These are phyloP conservation scores for Thera britannica DNA, from an alignment of 2,888 invertebrate genomes.

Conservation along the genomic window DNA sequence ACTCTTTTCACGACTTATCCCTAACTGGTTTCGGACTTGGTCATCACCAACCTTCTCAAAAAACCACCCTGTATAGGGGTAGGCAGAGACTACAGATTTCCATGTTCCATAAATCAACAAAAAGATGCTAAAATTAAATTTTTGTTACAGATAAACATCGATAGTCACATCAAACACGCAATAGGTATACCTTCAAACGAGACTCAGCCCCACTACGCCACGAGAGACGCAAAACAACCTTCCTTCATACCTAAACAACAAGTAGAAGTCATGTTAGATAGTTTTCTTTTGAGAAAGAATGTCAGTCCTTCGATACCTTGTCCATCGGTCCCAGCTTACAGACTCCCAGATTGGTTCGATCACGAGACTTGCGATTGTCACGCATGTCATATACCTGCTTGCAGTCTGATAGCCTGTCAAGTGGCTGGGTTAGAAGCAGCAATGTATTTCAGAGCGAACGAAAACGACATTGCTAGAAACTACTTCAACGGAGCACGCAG, in stretches of 20 bases:
- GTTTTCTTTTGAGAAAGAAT: conserved; percentile 50
- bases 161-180: conserved; percentile 66
- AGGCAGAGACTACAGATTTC: no score
- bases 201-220: conserved; percentile 35
- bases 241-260: conserved; percentile 49
- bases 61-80: no score
- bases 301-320: conserved; percentile 56
- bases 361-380: conserved; percentile 62
- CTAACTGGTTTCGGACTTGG: no score
- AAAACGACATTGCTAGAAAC: conserved; percentile 61
- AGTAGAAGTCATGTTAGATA: conserved; percentile 67
- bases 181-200: conserved; percentile 58
- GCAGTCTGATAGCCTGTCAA: conserved; percentile 51
- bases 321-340: conserved; percentile 51
- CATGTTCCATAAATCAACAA: no score
- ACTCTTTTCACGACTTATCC: no score
- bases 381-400: conserved; percentile 55
- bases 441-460: conserved; percentile 62
- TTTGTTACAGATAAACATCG: conserved; percentile 60
- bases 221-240: conserved; percentile 39
- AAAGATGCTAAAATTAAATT: neutral
- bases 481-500: conserved; percentile 62
- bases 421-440: conserved; percentile 60
- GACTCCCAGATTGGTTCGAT: conserved; percentile 56
- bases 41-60: no score